Evolutionary conservation across 2,888 invertebrate species (phyloP).

Genomic region (Diarsia rubi): DNA sequence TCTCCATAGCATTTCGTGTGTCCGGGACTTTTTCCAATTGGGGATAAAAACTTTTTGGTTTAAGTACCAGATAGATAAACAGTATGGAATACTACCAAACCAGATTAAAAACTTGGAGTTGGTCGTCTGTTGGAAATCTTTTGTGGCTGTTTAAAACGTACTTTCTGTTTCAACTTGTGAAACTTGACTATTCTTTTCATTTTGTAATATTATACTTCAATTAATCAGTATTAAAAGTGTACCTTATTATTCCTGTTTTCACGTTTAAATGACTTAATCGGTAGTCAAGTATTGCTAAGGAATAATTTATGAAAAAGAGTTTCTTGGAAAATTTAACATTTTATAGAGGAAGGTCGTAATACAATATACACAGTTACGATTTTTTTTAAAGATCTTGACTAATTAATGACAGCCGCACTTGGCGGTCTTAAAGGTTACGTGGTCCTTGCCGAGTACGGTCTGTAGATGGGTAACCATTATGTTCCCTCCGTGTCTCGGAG

Average conservation of each 20-base stretch:
- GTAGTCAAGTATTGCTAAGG: not conserved
- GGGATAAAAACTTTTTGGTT: constrained; percentile 43
- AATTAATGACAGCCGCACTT: no score
- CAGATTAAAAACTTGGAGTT: not conserved
- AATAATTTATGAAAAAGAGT: not conserved
- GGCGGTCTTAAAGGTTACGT: no score
- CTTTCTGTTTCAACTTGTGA: not conserved
- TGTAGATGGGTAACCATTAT: no score
- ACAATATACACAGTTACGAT: not conserved
- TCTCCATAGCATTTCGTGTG: constrained; percentile 1
- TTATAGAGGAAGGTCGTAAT: no score
- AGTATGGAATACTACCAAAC: not conserved
- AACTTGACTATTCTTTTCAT: not conserved
- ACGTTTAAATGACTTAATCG: not conserved
- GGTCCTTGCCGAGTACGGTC: no score
- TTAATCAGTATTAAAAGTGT: not conserved
- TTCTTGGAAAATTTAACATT: constrained; percentile 2
- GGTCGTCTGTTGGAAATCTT: not conserved
- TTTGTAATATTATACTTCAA: not conserved
- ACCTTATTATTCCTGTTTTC: not conserved
- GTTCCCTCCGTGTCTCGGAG: no score
- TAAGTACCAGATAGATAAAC: constrained; percentile 1
- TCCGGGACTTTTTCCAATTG: constrained; percentile 25
- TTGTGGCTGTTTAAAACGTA: not conserved
- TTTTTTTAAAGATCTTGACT: not conserved